phyloP scores from a whole-genome alignment of 2,113 vertebrate species.

The Callorhinus ursinus region DNA sequence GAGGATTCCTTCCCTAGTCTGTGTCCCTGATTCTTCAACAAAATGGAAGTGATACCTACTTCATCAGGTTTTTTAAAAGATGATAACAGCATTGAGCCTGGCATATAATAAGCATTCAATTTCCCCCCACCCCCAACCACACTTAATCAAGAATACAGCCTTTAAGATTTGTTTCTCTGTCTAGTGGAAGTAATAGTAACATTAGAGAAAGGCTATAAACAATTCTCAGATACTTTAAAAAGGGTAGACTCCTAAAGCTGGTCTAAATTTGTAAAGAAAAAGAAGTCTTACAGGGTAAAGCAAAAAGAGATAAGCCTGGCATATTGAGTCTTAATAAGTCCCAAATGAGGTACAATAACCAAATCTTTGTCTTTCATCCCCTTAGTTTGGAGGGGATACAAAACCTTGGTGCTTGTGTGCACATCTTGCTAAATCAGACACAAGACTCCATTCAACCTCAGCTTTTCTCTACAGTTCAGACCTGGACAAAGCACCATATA shows the following conservation, averaged over 20 bases:
- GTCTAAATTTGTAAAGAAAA: not conserved
- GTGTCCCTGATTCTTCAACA: not conserved
- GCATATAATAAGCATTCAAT: not conserved
- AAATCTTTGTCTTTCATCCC: not conserved
- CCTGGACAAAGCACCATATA: not conserved
- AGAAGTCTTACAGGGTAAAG: not conserved
- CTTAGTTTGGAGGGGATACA: not conserved
- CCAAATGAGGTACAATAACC: not conserved
- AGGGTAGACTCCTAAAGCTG: not conserved
- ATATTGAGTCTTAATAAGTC: not conserved
- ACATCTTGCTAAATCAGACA: not conserved
- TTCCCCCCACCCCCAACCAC: not conserved
- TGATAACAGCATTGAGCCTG: not conserved
- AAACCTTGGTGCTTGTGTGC: not conserved
- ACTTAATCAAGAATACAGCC: not conserved
- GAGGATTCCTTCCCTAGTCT: not conserved
- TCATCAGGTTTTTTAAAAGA: not conserved
- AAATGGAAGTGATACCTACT: constrained; percentile 47
- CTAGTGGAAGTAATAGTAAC: not conserved
- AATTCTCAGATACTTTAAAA: constrained; percentile 7
- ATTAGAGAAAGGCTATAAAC: not conserved
- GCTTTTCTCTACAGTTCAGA: not conserved
- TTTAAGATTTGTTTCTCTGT: constrained; percentile 26
- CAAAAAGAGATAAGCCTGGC: not conserved
- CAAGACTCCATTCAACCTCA: not conserved